A percentile compares a stretch with the other conserved stretches of the same genome.
Conservation (phyloP, 1,140 invertebrate genomes). For the Diorhabda elongata region DNA sequence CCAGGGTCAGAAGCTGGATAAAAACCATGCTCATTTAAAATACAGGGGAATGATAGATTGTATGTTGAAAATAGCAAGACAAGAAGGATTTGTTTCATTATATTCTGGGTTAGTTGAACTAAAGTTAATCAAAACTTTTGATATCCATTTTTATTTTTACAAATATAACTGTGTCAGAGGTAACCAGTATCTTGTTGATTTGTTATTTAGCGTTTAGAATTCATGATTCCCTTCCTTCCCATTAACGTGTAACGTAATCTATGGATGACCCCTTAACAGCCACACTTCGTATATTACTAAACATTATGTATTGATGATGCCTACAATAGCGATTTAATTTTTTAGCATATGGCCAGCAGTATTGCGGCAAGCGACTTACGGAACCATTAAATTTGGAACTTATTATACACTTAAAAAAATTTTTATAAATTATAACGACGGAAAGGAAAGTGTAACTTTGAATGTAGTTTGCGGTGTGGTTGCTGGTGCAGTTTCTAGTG, state of each 20-base stretch:
- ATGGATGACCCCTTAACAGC: no score
- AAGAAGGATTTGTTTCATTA: slow-evolving; percentile 74
- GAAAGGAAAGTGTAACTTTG: slow-evolving; percentile 66
- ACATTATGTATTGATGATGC: no score
- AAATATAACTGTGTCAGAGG: no score
- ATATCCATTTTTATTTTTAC: no score
- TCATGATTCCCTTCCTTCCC: no score
- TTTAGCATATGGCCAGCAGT: slow-evolving; percentile 86
- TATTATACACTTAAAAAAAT: slow-evolving; percentile 86
- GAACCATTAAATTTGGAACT: slow-evolving; percentile 94
- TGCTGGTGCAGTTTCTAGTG: slow-evolving; percentile 83
- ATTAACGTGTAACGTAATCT: no score
- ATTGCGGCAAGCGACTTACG: slow-evolving; percentile 89
- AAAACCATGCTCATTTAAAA: slow-evolving; percentile 67
- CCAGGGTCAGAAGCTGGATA: slow-evolving; percentile 84
- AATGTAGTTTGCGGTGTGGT: slow-evolving; percentile 83
- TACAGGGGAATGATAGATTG: slow-evolving; percentile 93
- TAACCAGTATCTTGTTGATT: no score
- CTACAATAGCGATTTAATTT: slow-evolving; percentile 16
- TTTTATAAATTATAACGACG: slow-evolving; percentile 58
- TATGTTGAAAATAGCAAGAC: slow-evolving; percentile 72
- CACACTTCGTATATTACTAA: no score
- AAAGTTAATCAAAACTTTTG: neutral
- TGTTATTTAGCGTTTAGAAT: no score
- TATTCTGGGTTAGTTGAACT: slow-evolving; percentile 72